Base-by-base conservation (phyloP, 2,888 invertebrate genomes). In the Theodoxus fluviatilis region DNA sequence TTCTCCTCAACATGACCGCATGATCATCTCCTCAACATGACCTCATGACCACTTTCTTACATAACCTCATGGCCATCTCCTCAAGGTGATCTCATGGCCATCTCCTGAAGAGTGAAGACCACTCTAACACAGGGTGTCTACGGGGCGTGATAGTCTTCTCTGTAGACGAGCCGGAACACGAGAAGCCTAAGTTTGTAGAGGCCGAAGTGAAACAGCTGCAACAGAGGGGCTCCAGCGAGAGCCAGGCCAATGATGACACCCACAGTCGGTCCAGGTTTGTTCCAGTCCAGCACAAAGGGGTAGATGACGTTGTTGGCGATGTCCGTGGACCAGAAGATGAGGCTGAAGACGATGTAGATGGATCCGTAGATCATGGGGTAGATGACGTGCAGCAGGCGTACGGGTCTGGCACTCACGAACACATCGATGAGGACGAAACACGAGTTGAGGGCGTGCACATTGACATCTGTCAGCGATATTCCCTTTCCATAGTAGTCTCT, bases 281-380 rank as follows among this genome's bases (percentile, higher is more conserved):
- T 84, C 83, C 84, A 85, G 70, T 85, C 85, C 22, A 85, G 68
- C 2, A 85, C 79, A 4, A 70, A 71, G 0, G 77, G 75, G 70
- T 85, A 85, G 1, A 85, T 67, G 3, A 85, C 80, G 59, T 81
- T 77, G n/a, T 73, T 74, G 9, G 68, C 66, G n/a, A 76, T 79
- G 69, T 85, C 83, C 1, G 66, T 43, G 2, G 76, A 73, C 83
- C 83, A 85, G 68, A 78, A 81, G 22, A 81, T 76, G 31, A 75
- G 68, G 47, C 77, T 80, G 71, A 81, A 84, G 9, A 75, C 33
- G 9, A 77, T 61, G 71, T 83, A 84, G 12, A 71, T 55, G 0
- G 70, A 1, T 0, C 80, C 81, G 65, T 80, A 83, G 4, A 78
- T 25, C 0, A 80, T 9, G 1, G 81, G 80, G 55, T 81, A 75